Base-by-base conservation (phyloP, 2,113 vertebrate species). In the Paedocypris sp. region DNA sequence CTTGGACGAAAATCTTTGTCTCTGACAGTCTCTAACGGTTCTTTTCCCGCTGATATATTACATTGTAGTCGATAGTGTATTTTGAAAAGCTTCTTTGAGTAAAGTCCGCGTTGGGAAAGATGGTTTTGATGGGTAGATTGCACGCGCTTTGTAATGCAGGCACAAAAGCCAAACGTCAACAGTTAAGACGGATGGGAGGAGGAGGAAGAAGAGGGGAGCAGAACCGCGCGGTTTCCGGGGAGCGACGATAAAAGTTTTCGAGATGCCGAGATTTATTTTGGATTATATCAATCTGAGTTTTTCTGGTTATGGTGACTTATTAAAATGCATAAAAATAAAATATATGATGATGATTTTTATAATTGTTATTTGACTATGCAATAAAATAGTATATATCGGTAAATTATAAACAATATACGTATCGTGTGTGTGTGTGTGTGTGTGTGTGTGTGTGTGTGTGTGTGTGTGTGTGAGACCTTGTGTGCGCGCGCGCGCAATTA, bases 161-260 rank as follows among this genome's bases (percentile, higher is more conserved):
- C 54, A 58, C 54, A 58, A 58, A 58, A 58, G 54, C 54, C 54
- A 58, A 58, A 58, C 54, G 54, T 58, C 54, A 58, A 58, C 54
- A 58, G 54, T 43, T 43, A 43, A 58, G 38, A 7, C 38, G 6
- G 54, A 22, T 42, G 54, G 54, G 51, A 54, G 51, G 54, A 38
- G 54, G 54, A 58, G 54, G 54, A 58, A 58, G 54, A 32, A 39
- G 54, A 58, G 54, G 54, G 28, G 54, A 32, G 13, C 16, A 31
- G 38, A 36, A 11, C 38, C 15, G 26, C 26, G 23, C 39, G 32
- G 38, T 43, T 58, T 58, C 54, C 54, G 54, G 54, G 42, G 54
- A 43, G 43, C 20, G 3, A 58, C 19, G 6, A 58, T 58, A 58
- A 58, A 58, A 58, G 54, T 43, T 58, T 36, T 35, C 33, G 31